Conservation (phyloP, 2,113 vertebrate genomes). For the Myodes glareolus region DNA sequence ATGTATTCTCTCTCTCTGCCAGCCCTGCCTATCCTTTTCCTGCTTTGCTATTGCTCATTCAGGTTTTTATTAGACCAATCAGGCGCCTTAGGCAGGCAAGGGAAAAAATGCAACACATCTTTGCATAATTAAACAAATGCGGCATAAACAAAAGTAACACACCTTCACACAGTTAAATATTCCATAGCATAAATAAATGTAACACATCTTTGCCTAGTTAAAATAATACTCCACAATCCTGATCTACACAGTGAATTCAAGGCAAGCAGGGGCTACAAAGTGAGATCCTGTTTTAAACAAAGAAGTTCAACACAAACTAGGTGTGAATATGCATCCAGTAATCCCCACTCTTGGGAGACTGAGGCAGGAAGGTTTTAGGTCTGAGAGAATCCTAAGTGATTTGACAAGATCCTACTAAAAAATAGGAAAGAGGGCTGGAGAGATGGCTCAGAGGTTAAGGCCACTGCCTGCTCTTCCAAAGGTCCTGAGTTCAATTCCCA, state of each 20-base stretch:
- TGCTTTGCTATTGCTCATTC: not conserved
- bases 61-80: not conserved
- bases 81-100: not conserved
- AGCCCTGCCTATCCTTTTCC: not conserved
- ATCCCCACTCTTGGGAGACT: not conserved
- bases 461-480: too few species aligned
- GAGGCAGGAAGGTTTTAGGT: not conserved
- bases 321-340: not conserved
- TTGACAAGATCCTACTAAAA: not conserved
- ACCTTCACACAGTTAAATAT: not conserved
- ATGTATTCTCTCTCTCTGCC: not conserved
- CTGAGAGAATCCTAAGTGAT: not conserved
- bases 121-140: not conserved
- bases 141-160: not conserved
- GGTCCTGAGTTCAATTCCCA: too few species aligned
- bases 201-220: not conserved
- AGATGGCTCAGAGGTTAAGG: too few species aligned
- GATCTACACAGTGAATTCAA: not conserved
- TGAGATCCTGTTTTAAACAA: not conserved
- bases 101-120: not conserved
- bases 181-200: not conserved
- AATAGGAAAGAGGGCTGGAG: too few species aligned
- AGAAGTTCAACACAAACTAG: not conserved
- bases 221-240: not conserved
- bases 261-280: not conserved